phyloP scores from a whole-genome alignment of 1,140 invertebrate genomes.

The Anoplolepis gracilipes region DNA sequence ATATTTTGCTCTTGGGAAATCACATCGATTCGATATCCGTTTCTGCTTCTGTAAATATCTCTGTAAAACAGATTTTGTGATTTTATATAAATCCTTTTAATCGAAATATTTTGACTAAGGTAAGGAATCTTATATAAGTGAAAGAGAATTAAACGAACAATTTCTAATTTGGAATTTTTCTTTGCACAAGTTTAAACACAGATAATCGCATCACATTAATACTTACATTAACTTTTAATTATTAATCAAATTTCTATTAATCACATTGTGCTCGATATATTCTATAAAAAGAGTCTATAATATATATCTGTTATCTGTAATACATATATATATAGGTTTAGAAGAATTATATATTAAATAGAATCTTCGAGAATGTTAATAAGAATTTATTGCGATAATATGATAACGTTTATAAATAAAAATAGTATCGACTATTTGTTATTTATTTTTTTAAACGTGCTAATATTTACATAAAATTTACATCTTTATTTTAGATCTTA shows the following conservation, averaged over 20 bases:
- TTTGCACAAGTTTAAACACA: constrained; percentile 5
- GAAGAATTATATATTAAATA: background rate
- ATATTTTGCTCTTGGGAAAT: constrained; percentile 40
- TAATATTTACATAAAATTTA: background rate
- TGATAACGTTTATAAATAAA: background rate
- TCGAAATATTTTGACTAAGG: background rate
- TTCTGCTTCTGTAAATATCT: constrained; percentile 22
- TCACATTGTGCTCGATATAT: background rate
- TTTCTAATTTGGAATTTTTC: constrained; percentile 45
- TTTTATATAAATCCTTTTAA: constrained; percentile 51
- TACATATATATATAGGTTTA: background rate
- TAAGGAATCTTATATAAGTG: background rate
- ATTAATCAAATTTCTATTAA: constrained; percentile 28
- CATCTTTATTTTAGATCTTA: background rate
- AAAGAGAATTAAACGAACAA: constrained; percentile 44
- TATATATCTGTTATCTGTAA: background rate
- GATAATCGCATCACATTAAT: background rate
- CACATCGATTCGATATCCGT: constrained; percentile 9
- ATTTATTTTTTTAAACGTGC: no score
- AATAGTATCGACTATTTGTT: background rate
- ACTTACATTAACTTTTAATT: background rate
- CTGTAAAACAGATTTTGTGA: constrained; percentile 58
- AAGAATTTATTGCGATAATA: background rate
- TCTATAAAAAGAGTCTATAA: background rate
- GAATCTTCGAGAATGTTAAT: background rate